Evolutionary conservation across 2,797 vertebrate genomes (phyloP).

Genomic region (Platyrinchus mystaceus): DNA sequence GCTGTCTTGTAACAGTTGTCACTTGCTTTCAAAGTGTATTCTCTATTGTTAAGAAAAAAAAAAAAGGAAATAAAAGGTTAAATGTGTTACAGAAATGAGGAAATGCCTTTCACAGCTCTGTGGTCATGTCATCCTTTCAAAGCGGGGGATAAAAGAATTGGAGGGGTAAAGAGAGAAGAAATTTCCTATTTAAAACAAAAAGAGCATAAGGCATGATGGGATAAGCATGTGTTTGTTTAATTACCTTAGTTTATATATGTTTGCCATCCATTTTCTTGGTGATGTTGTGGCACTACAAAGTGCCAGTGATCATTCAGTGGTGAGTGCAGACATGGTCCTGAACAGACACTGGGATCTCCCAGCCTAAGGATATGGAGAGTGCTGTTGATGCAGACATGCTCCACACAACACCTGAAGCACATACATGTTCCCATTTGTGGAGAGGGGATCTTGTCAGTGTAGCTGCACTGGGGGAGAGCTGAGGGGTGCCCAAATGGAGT

Average conservation of each 20-base stretch:
- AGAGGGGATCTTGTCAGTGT: too few species aligned
- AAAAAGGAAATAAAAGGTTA: too few species aligned
- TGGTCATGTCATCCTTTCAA: background rate
- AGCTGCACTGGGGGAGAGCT: background rate
- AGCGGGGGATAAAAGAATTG: background rate
- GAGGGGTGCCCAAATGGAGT: background rate
- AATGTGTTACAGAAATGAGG: background rate
- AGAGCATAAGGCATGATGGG: background rate
- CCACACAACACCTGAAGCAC: background rate
- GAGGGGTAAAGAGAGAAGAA: background rate
- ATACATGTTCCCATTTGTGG: rapidly evolving
- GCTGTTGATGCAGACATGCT: background rate
- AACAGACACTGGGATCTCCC: background rate
- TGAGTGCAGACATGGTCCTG: background rate
- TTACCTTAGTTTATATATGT: background rate
- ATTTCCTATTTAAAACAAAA: background rate
- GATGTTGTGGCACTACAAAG: background rate
- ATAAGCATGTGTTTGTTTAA: background rate
- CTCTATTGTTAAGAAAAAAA: background rate
- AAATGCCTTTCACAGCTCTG: background rate
- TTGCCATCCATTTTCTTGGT: background rate
- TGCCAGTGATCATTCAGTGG: background rate
- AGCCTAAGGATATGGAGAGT: background rate
- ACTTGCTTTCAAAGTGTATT: background rate
- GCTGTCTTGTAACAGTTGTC: background rate